Conservation (phyloP, 2,113 vertebrate species). For the Gasterosteus nipponicus region DNA sequence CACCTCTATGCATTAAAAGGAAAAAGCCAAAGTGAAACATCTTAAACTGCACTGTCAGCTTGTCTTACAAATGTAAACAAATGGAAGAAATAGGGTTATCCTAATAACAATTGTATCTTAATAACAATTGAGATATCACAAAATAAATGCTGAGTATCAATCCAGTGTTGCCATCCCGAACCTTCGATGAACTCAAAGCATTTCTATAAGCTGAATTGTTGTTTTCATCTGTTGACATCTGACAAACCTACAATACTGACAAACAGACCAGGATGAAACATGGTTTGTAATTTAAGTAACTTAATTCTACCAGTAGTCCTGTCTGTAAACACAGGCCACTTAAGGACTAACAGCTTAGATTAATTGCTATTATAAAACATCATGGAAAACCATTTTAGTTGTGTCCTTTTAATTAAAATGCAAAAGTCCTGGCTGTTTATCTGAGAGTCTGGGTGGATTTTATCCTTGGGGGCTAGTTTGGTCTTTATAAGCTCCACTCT, state of each 20-base stretch:
- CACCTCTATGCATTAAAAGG: background rate
- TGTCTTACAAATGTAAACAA: background rate
- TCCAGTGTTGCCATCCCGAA: background rate
- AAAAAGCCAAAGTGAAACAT: background rate
- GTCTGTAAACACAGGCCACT: conserved; percentile 20
- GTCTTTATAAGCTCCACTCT: conserved; percentile 42
- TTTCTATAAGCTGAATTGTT: too few species aligned
- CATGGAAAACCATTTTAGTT: conserved; percentile 34
- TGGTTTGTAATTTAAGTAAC: background rate
- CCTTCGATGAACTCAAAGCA: background rate
- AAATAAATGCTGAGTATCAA: background rate
- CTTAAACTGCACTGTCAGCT: background rate
- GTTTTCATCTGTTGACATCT: background rate
- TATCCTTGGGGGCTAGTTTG: conserved; percentile 46
- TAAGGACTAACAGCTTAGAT: conserved; percentile 16
- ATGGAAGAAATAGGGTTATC: background rate
- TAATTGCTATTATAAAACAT: conserved; percentile 42
- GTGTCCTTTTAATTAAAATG: conserved; percentile 65
- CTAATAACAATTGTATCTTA: background rate
- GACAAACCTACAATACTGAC: background rate
- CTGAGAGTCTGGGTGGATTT: conserved; percentile 18
- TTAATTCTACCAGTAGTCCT: background rate
- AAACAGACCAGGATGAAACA: background rate
- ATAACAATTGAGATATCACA: background rate
- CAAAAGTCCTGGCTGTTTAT: conserved; percentile 16